Percentiles rank a stretch among this genome's conserved stretches.
Evolutionary conservation across 2,797 vertebrate genomes (phyloP).

Genomic region (Peromyscus melanophrys): DNA sequence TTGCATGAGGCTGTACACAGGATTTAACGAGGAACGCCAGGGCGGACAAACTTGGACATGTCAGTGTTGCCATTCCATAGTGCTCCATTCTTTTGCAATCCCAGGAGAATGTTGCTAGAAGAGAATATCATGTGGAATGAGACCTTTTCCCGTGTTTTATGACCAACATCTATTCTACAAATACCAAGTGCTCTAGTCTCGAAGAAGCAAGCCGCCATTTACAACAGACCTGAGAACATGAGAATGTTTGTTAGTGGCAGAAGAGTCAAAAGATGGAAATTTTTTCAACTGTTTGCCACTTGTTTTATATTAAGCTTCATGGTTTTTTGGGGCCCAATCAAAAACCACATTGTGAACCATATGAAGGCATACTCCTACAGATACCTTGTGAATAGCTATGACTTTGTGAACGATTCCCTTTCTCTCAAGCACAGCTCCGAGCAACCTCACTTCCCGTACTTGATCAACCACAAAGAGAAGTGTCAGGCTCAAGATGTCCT

Average conservation of each 20-base stretch:
- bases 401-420: slow-evolving; percentile 94
- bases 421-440: slow-evolving; percentile 87
- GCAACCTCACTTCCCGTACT: slow-evolving; percentile 90
- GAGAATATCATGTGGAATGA: slow-evolving; percentile 78
- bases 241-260: slow-evolving; percentile 94
- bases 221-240: slow-evolving; percentile 84
- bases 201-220: slow-evolving; percentile 62
- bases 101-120: slow-evolving; percentile 72
- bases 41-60: not conserved
- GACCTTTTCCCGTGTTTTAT: slow-evolving; percentile 60
- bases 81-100: slow-evolving; percentile 20
- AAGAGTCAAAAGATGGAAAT: slow-evolving; percentile 92
- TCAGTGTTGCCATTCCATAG: slow-evolving; percentile 18
- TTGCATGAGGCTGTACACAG: accelerated
- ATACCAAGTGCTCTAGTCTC: slow-evolving; percentile 60
- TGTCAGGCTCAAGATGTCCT: slow-evolving; percentile 92
- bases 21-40: slow-evolving; percentile 76
- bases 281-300: slow-evolving; percentile 91
- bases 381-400: slow-evolving; percentile 95
- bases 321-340: slow-evolving; percentile 93
- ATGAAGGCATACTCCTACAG: slow-evolving; percentile 95
- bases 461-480: slow-evolving; percentile 94
- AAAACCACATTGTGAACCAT: slow-evolving; percentile 93
- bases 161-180: slow-evolving; percentile 75
- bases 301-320: slow-evolving; percentile 93